Evolutionary conservation across 2,797 vertebrate genomes (phyloP), one percentile per base, ranked within the genome.

Genomic region (Scleropages formosus): DNA sequence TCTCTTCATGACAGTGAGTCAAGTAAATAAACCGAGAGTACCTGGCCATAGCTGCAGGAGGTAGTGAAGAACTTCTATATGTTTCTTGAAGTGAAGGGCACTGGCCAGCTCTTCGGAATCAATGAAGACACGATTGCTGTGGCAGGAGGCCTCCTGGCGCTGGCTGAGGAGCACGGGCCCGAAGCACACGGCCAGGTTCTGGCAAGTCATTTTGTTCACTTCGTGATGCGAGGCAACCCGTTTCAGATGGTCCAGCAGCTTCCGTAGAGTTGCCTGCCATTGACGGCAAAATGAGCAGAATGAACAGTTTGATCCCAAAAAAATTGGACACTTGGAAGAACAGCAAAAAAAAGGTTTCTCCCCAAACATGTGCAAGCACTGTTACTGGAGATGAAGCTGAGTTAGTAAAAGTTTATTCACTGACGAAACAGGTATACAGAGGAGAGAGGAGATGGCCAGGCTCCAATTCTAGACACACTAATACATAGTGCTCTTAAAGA

Each of bases 31-130:
- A 24, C 20, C 62, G 18, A 18, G 39, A 44, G 8, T n/a, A 98
- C 97, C 96, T 93, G 97, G 97, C 97, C 97, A 99, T 22, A 98
- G 92, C 78, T 98, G 96, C 66, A 99, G 94, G 80, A 99, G 91
- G 81, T 99, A 98, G 88, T 99, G 97, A 80, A 99, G 94, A 79
- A 98, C 96, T 79, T 99, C 96, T n/a, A 99, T 99, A 88, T 98
- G 96, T 80, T 98, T 98, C 84, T 99, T 99, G 92, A 99, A 99
- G 88, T 98, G 94, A 85, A 98, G 90, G 8, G 96, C 96, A 80
- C 93, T 98, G 62, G 97, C 96, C 62, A 98, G 93, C 85, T 98
- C 96, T 89, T 98, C 95, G 0, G 96, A 99, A 87, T 98, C 96
- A 15, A 94, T 95, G 85, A 98, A 99, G 79, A 98, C 94, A 27